Evolutionary conservation across 2,797 vertebrate genomes (phyloP).

Genomic region (Bovichtus variegatus): DNA sequence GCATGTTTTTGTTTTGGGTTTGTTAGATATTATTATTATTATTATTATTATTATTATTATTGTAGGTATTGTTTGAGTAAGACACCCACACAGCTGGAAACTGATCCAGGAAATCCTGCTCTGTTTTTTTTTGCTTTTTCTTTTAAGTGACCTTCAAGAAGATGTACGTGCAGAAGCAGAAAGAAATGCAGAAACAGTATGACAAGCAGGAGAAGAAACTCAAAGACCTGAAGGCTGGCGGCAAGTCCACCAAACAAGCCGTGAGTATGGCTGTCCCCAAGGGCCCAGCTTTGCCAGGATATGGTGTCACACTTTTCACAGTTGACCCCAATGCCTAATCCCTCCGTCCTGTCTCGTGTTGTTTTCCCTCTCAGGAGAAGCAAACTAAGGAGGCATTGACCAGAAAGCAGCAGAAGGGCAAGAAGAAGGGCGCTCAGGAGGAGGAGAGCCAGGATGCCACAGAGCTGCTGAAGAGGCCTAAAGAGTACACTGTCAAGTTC

Average conservation of each 20-base stretch:
- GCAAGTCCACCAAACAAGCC: slow-evolving; percentile 95
- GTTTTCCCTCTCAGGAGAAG: slow-evolving; percentile 86
- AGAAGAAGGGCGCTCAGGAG: slow-evolving; percentile 88
- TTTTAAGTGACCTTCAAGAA: slow-evolving; percentile 94
- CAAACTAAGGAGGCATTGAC: slow-evolving; percentile 92
- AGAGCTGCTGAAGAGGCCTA: slow-evolving; percentile 91
- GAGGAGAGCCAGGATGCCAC: slow-evolving; percentile 88
- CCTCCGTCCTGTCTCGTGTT: background rate
- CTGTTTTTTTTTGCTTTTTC: background rate
- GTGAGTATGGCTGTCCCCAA: slow-evolving; percentile 76
- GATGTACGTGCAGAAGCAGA: slow-evolving; percentile 97
- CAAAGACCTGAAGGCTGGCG: slow-evolving; percentile 93
- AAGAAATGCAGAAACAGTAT: slow-evolving; percentile 93
- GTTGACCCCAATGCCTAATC: background rate
- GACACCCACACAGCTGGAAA: background rate
- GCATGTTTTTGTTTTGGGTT: too few relatives aligned
- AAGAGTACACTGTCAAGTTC: slow-evolving; percentile 94
- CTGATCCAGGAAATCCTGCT: background rate
- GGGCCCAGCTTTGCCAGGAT: too few relatives aligned
- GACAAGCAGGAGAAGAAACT: slow-evolving; percentile 96
- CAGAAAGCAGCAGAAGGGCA: slow-evolving; percentile 92
- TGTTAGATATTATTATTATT: too few relatives aligned
- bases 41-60: too few relatives aligned
- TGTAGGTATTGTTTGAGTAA: too few relatives aligned
- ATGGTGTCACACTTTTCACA: background rate